A percentile compares a stretch with the other conserved stretches of the same genome.
These are phyloP conservation scores for Mormyrus proboscirostris DNA, from an alignment of 2,797 vertebrate genomes.

Conservation along the genomic window DNA sequence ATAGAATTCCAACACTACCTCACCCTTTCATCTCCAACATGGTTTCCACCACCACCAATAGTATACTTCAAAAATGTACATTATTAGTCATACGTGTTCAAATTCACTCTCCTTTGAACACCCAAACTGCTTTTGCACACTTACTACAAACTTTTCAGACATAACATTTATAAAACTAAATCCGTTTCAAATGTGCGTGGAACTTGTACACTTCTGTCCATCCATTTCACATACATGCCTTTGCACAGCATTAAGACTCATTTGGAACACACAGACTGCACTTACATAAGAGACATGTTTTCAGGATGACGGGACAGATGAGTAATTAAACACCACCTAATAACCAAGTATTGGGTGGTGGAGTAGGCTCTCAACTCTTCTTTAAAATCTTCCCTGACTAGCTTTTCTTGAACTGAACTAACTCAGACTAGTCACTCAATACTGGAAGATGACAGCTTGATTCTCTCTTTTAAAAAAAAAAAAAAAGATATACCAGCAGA, in stretches of 20 bases:
- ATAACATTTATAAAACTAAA: neutral
- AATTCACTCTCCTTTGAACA: neutral
- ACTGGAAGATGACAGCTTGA: neutral
- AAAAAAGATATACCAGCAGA: neutral
- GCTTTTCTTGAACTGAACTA: neutral
- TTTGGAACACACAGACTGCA: neutral
- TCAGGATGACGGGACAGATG: neutral
- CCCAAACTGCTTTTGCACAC: neutral
- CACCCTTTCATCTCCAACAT: neutral
- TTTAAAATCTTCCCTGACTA: neutral
- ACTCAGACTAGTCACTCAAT: neutral
- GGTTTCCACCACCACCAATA: neutral
- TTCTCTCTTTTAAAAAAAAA: neutral
- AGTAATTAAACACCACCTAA: neutral
- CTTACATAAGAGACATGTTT: neutral
- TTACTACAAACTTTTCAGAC: constrained; percentile 5
- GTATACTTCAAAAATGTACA: neutral
- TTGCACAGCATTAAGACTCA: neutral
- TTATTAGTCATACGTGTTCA: neutral
- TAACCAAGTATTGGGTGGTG: neutral
- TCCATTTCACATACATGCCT: neutral
- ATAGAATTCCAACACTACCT: neutral
- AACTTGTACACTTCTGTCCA: neutral
- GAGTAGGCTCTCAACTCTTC: neutral
- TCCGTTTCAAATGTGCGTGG: neutral